phyloP scores from a whole-genome alignment of 2,888 invertebrate genomes.

The Lottia gigantea region DNA sequence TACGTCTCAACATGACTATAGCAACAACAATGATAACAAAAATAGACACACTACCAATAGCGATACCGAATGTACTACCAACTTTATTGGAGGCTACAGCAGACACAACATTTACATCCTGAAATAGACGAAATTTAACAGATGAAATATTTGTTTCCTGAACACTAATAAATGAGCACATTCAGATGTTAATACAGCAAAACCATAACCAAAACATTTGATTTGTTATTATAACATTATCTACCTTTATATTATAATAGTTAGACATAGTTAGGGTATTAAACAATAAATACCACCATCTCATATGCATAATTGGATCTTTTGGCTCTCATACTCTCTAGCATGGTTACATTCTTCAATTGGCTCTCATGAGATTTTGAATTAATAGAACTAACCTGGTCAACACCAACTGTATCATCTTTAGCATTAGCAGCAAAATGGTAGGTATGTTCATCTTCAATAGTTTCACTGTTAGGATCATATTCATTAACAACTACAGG shows the following conservation, averaged over 20 bases:
- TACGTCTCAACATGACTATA: slow-evolving; percentile 59
- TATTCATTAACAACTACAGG: not conserved
- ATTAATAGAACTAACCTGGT: slow-evolving; percentile 31
- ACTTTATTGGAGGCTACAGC: slow-evolving; percentile 31
- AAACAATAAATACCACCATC: not conserved
- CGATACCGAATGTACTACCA: slow-evolving; percentile 57
- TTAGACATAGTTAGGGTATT: too few relatives aligned
- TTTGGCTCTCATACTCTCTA: too few relatives aligned
- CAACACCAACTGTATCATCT: slow-evolving; percentile 30
- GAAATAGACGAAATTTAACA: not conserved
- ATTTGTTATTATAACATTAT: too few relatives aligned
- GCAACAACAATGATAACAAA: slow-evolving; percentile 64
- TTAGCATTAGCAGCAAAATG: slow-evolving; percentile 36
- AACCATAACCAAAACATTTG: too few relatives aligned
- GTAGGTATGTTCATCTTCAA: slow-evolving; percentile 70
- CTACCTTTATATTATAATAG: too few relatives aligned
- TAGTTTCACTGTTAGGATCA: slow-evolving; percentile 71
- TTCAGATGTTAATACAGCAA: too few relatives aligned
- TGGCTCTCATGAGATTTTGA: too few relatives aligned
- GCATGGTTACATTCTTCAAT: too few relatives aligned
- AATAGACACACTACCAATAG: slow-evolving; percentile 60
- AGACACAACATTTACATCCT: slow-evolving; percentile 24
- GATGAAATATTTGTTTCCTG: too few relatives aligned
- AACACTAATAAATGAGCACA: too few relatives aligned
- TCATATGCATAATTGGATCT: too few relatives aligned